Conservation (phyloP, 2,888 invertebrate species). For the Biston stratarius region DNA sequence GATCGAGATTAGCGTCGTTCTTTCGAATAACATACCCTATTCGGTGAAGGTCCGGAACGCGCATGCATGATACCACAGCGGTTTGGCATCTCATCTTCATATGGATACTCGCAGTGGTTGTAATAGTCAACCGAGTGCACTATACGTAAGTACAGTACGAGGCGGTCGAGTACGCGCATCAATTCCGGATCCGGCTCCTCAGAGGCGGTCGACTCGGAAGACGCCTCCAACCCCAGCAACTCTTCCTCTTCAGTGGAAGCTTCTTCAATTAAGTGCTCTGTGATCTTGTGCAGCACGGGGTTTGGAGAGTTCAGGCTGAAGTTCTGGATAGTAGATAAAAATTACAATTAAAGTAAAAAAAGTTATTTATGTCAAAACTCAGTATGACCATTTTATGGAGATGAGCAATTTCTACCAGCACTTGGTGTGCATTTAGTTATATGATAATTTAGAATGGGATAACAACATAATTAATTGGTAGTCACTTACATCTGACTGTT, state of each 20-base stretch:
- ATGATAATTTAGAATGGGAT: not conserved
- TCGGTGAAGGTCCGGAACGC: slow-evolving; percentile 94
- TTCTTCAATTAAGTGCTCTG: slow-evolving; percentile 99
- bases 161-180: slow-evolving; percentile 90
- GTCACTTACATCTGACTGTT: slow-evolving; percentile 12
- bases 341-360: too few species aligned
- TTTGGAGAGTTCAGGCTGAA: slow-evolving; percentile 93
- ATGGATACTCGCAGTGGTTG: slow-evolving; percentile 99
- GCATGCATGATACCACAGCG: slow-evolving; percentile 99
- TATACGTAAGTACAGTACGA: slow-evolving; percentile 96
- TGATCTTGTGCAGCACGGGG: slow-evolving; percentile 98
- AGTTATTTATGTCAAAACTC: too few species aligned
- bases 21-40: slow-evolving; percentile 85
- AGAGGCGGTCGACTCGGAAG: slow-evolving; percentile 59
- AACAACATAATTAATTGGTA: not conserved
- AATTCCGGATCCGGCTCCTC: slow-evolving; percentile 76
- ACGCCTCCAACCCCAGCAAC: slow-evolving; percentile 89
- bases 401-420: not conserved
- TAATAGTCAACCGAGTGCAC: slow-evolving; percentile 99
- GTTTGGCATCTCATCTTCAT: slow-evolving; percentile 99
- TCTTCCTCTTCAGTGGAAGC: slow-evolving; percentile 99
- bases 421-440: not conserved
- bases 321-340: slow-evolving; percentile 54
- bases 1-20: too few species aligned
- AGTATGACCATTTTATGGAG: too few species aligned